Evolutionary conservation across 2,797 vertebrate species (phyloP).

Genomic region (Sarcophilus harrisii): DNA sequence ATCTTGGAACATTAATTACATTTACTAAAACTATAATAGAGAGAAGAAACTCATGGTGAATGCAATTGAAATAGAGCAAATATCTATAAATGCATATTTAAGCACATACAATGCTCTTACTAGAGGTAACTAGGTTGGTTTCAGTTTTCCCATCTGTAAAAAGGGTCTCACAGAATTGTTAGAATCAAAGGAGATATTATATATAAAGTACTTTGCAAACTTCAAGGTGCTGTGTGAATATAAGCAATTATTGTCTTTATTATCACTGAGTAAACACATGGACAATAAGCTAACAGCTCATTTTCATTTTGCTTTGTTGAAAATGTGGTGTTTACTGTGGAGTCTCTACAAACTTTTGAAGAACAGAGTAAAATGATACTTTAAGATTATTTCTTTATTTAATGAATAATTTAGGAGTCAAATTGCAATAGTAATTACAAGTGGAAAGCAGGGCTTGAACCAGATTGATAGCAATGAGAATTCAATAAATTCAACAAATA

Average conservation of each 20-base stretch:
- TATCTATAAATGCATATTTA: neutral
- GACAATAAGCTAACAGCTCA: neutral
- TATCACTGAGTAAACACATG: neutral
- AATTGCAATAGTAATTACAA: neutral
- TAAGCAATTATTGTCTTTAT: neutral
- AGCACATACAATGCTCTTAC: neutral
- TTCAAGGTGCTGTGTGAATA: neutral
- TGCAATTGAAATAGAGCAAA: neutral
- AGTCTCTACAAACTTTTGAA: neutral
- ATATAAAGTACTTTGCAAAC: neutral
- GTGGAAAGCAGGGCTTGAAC: neutral
- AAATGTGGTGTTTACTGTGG: neutral
- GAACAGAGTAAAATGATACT: neutral
- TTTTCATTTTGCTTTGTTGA: neutral
- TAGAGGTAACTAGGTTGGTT: too few species aligned
- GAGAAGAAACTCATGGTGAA: neutral
- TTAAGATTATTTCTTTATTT: neutral
- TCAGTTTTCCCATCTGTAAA: neutral
- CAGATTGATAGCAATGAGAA: neutral
- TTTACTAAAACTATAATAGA: neutral
- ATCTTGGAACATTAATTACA: neutral
- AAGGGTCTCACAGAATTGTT: neutral
- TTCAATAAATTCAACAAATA: neutral
- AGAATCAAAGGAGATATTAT: neutral
- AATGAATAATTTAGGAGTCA: neutral